Conservation (phyloP, 2,797 vertebrate species). For the Protonibea diacanthus region DNA sequence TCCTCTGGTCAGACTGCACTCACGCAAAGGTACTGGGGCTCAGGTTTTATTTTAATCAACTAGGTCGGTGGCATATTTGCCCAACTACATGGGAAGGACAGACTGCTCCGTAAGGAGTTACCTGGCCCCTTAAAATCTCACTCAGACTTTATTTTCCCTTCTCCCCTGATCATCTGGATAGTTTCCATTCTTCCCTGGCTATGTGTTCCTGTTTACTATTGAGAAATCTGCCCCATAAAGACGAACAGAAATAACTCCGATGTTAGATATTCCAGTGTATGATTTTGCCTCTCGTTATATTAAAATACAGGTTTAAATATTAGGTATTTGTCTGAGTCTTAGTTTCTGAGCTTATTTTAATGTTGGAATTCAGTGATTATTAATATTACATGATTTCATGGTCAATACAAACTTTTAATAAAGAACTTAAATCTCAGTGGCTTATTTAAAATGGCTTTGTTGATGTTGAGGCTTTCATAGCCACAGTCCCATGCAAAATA, state of each 20-base stretch:
- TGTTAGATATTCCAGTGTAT: not conserved
- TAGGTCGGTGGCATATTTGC: conserved; percentile 83
- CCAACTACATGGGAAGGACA: conserved; percentile 81
- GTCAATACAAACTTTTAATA: not conserved
- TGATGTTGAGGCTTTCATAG: not conserved
- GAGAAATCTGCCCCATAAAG: not conserved
- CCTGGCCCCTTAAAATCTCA: conserved; percentile 75
- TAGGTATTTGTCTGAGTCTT: not conserved
- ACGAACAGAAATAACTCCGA: not conserved
- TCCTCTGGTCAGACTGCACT: conserved; percentile 67
- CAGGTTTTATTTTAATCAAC: conserved; percentile 87
- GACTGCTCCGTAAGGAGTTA: conserved; percentile 78
- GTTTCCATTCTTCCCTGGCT: conserved; percentile 1
- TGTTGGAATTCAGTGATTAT: not conserved
- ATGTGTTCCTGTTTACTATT: not conserved
- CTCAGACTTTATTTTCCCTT: conserved; percentile 44
- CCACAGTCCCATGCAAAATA: not conserved
- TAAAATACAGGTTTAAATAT: not conserved
- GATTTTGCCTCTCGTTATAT: not conserved
- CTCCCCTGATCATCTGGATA: conserved; percentile 39
- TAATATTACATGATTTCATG: not conserved
- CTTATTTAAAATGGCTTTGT: not conserved
- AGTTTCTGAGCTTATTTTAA: conserved; percentile 1
- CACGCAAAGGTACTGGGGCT: conserved; percentile 62
- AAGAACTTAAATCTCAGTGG: not conserved